A percentile compares a stretch with the other conserved stretches of the same genome.
Evolutionary conservation across 2,888 invertebrate species (phyloP).

Genomic region (Agrochola macilenta): DNA sequence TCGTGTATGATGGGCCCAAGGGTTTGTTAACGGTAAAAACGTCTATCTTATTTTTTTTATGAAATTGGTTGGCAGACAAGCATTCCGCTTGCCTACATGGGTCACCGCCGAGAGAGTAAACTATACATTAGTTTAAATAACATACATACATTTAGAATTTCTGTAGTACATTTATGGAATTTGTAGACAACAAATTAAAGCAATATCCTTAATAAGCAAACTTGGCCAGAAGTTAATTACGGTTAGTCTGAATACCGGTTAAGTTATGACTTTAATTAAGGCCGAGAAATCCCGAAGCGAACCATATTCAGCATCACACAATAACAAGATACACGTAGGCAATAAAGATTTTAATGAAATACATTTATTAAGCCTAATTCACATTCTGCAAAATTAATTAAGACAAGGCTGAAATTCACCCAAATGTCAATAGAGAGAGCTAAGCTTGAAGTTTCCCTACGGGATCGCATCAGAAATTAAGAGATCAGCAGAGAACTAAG

Average conservation of each 20-base stretch:
- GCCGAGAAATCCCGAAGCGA: conserved; percentile 24
- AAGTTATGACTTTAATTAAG: conserved; percentile 59
- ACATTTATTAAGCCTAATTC: conserved; percentile 2
- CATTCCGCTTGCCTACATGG: too few relatives aligned
- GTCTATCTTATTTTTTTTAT: too few relatives aligned
- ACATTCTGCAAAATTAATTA: conserved; percentile 12
- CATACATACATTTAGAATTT: not conserved
- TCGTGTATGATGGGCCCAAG: too few relatives aligned
- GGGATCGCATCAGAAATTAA: not conserved
- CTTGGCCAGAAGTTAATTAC: conserved; percentile 41
- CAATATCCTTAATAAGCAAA: conserved; percentile 30
- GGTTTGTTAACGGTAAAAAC: too few relatives aligned
- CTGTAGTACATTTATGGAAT: not conserved
- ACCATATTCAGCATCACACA: conserved; percentile 35
- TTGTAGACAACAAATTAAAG: conserved; percentile 6
- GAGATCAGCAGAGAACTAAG: not conserved
- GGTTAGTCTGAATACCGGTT: conserved; percentile 21
- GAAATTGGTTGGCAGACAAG: too few relatives aligned
- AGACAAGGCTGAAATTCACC: not conserved
- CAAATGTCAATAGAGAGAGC: not conserved
- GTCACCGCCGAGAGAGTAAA: too few relatives aligned
- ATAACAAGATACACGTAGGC: conserved; percentile 17
- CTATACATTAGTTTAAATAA: too few relatives aligned
- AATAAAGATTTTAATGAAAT: conserved; percentile 15
- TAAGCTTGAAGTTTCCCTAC: not conserved